A percentile compares a stretch with the other conserved stretches of the same genome.
phyloP scores from a whole-genome alignment of 2,113 vertebrate genomes.

The Zeus faber region DNA sequence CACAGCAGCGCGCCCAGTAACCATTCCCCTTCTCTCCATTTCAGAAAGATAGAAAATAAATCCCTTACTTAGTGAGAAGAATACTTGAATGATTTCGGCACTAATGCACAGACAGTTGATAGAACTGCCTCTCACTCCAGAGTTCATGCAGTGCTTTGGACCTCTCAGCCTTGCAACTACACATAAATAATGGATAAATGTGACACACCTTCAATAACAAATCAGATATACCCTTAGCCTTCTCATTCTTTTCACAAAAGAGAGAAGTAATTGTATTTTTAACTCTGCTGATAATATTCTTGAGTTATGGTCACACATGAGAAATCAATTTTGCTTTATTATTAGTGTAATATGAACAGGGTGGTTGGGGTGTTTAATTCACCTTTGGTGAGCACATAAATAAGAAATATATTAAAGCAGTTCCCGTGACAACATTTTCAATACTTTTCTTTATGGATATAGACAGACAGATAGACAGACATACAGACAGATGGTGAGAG shows the following conservation, averaged over 20 bases:
- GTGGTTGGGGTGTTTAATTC: too few relatives aligned
- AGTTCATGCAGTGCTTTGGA: not conserved
- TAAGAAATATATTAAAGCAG: too few relatives aligned
- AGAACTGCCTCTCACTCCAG: not conserved
- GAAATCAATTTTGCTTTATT: not conserved
- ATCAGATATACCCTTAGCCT: not conserved
- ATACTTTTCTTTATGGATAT: too few relatives aligned
- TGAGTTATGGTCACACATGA: not conserved
- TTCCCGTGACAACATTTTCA: too few relatives aligned
- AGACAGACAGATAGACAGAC: too few relatives aligned
- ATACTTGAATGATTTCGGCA: constrained; percentile 14
- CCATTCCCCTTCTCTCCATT: not conserved
- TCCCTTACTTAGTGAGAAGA: constrained; percentile 15
- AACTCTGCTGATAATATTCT: not conserved
- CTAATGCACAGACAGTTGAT: not conserved
- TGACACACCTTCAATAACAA: not conserved
- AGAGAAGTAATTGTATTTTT: not conserved
- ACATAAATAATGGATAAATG: constrained; percentile 2
- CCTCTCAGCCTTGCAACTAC: not conserved
- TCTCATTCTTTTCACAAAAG: too few relatives aligned
- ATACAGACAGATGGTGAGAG: too few relatives aligned
- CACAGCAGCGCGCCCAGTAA: constrained; percentile 5
- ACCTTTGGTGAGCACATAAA: too few relatives aligned
- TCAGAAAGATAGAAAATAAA: constrained; percentile 9
- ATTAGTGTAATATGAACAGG: not conserved